Evolutionary conservation across 2,888 invertebrate genomes (phyloP).

Genomic region (Pharmacophagus antenor): DNA sequence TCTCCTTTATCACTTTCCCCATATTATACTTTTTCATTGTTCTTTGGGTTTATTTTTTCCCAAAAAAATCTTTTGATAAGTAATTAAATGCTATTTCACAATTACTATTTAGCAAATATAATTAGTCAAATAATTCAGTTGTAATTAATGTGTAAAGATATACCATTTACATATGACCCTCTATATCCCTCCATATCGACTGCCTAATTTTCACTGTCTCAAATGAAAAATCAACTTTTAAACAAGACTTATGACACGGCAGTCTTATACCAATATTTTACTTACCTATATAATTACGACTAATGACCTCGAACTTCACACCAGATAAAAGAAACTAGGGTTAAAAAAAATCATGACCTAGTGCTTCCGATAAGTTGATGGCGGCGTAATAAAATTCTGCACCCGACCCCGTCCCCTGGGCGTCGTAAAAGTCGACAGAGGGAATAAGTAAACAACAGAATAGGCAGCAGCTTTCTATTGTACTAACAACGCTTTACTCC

Average conservation of each 20-base stretch:
- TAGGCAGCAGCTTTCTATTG: slow-evolving; percentile 20
- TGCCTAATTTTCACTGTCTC: not conserved
- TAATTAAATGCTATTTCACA: not conserved
- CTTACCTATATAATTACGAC: no score
- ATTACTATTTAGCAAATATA: no score
- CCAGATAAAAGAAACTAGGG: not conserved
- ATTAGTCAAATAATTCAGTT: not conserved
- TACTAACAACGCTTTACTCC: slow-evolving; percentile 15
- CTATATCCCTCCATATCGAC: not conserved
- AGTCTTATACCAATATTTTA: no score
- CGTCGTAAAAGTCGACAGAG: slow-evolving; percentile 8
- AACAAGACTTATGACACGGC: no score
- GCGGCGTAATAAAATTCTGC: slow-evolving; percentile 11
- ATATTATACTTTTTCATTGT: not conserved
- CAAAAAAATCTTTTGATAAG: not conserved
- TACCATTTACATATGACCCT: not conserved
- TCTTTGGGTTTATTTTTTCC: not conserved
- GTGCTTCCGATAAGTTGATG: slow-evolving; percentile 9
- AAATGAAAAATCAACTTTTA: not conserved
- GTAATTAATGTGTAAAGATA: not conserved
- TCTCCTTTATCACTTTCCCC: not conserved
- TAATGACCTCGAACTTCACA: not conserved
- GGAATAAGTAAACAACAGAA: slow-evolving; percentile 19
- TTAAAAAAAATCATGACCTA: slow-evolving; percentile 6
- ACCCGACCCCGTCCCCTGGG: slow-evolving; percentile 11